Evolutionary conservation across 2,888 invertebrate genomes (phyloP), one percentile per base, ranked within the genome.

Genomic region (Neoitamus cyanurus): DNA sequence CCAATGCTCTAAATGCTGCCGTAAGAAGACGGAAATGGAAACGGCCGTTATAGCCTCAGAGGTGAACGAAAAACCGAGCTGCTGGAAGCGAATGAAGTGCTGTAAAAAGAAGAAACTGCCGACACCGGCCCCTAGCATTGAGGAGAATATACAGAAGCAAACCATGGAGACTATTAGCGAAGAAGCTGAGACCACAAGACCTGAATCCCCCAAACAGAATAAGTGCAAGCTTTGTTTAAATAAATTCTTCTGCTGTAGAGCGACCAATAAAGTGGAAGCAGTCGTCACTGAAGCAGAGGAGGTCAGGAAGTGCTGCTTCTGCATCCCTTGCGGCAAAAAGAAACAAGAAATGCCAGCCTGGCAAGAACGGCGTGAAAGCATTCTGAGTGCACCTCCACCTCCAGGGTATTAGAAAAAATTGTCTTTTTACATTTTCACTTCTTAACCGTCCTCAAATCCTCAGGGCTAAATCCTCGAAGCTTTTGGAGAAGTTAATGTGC

Each of bases 311-410:
- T 91, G 91, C 85, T 91, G 91, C 84, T 91, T 90, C 83, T 91
- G 91, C 85, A 90, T 91, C 86, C 91, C 91, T 2, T 91, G 91
- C 84, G 88, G 90, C 3, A 88, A 88, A 13, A 90, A 89, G 46
- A 86, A 88, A 70, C 82, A 86, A 34, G 85, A 82, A 90, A 85
- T 89, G 91, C 28, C 36, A 4, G 37, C 89, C 89, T 86, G 90
- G 90, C 37, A 93, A 93, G 58, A 83, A 88, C 92, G 92, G 88
- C 91, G 92, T 25, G 94, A 93, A 89, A 94, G 93, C 88, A 93
- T 92, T 88, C 88, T 93, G 42, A 93, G 93, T 86, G 93, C 92
- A 85, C 90, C 92, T 15, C 90, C 92, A 37, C 91, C 92, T 3
- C 87, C 90, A 83, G 80, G 85, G 85, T 86, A 85, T 83, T 80